Base-by-base conservation (phyloP, 1,140 invertebrate genomes). In the Temnothorax longispinosus region DNA sequence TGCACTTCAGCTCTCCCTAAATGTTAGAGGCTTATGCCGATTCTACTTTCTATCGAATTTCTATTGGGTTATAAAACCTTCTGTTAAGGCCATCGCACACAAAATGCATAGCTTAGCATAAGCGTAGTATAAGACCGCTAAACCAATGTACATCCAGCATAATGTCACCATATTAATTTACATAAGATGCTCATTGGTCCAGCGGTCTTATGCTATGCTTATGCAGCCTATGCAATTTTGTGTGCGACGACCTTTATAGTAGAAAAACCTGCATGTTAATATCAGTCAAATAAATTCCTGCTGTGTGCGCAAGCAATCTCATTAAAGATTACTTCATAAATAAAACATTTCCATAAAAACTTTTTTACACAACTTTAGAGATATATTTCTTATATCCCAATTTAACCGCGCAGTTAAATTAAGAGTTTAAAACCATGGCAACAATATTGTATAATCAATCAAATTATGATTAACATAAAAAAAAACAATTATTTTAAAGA, bases 381-480 rank as follows among this genome's bases (percentile, higher is more conserved):
- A 69, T 44, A 74, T 32, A 35, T 60, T 38, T 58, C 44, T 60
- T 44, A 69, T 58, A 58, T 44, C 47, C 18, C 54, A 60, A 84
- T 81, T 56, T 71, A 81, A 81, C 64, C 18, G 44, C 21, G 5
- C 32, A 62, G 72, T 74, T 71, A 35, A 89, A 89, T 86, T 18
- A 52, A 35, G 21, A 86, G 60, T 38, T 85, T 89, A 89, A 89
- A 27, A 86, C 87, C 88, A 89, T 89, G 88, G 87, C 75, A 89
- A 89, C 41, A 75, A 50, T 50, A 69, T 47, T 4, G 11, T 54
- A 71, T 56, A 84, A 50, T 74, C 8, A 72, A 44, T 13, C n/a
- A 78, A 78, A 52, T 80, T 80, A 58, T 27, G 3, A 21, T 72
- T 72, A 58, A 72, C 4, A 56, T 58, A 58, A 58, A 82, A 72